Conservation (phyloP, 2,797 vertebrate species). For the Fringilla coelebs region DNA sequence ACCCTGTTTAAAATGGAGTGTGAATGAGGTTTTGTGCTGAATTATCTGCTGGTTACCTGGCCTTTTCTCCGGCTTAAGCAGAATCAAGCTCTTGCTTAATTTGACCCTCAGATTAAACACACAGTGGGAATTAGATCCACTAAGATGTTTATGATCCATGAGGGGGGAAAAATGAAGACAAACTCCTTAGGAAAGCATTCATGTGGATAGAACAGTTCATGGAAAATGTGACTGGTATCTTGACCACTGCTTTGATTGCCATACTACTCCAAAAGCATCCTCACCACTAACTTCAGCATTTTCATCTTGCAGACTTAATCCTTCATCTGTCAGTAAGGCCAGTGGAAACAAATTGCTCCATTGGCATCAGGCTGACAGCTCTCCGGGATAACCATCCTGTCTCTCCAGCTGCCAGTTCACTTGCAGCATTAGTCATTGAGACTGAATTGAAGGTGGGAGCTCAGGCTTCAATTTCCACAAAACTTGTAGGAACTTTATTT, state of each 20-base stretch:
- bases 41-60: neutral
- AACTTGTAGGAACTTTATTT: neutral
- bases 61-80: neutral
- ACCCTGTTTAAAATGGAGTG: neutral
- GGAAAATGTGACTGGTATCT: neutral
- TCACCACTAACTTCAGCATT: neutral
- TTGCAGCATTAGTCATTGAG: neutral
- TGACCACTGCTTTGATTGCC: neutral
- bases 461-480: neutral
- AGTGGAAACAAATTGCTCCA: neutral
- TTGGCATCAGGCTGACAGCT: neutral
- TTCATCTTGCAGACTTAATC: neutral
- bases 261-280: neutral
- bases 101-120: neutral
- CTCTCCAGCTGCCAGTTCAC: neutral
- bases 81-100: neutral
- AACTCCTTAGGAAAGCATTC: neutral
- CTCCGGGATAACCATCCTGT: neutral
- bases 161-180: neutral
- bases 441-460: neutral
- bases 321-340: neutral
- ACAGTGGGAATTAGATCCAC: neutral
- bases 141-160: neutral
- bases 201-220: neutral
- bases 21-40: neutral